These are phyloP conservation scores for Ahaetulla prasina DNA, from an alignment of 2,113 vertebrate genomes.

Conservation along the genomic window DNA sequence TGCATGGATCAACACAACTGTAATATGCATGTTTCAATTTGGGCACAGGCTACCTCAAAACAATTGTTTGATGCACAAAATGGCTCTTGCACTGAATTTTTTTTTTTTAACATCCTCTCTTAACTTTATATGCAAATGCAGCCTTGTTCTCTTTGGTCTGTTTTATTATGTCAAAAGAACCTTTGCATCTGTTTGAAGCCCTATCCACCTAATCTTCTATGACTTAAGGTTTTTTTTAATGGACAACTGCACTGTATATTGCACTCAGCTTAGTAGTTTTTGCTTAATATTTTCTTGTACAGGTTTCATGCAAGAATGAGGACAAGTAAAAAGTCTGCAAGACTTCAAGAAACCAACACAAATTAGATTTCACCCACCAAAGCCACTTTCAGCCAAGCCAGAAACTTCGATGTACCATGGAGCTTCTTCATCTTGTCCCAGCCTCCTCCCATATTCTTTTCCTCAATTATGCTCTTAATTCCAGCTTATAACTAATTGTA, in stretches of 20 bases:
- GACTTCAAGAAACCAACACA: neutral
- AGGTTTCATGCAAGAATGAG: neutral
- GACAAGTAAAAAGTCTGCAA: neutral
- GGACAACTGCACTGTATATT: neutral
- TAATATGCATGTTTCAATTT: neutral
- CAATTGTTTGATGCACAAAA: neutral
- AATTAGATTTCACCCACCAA: slow-evolving; percentile 6
- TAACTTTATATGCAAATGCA: neutral
- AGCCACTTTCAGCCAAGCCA: neutral
- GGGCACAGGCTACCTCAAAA: neutral
- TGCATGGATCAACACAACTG: neutral
- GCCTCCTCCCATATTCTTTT: neutral
- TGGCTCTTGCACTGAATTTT: neutral
- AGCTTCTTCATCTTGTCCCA: neutral
- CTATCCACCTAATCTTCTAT: neutral
- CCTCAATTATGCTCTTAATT: neutral
- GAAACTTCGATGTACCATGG: neutral
- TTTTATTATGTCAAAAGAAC: neutral
- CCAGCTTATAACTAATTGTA: neutral
- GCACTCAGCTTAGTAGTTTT: neutral
- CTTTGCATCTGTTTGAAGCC: neutral
- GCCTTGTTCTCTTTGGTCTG: neutral
- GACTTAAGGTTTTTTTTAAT: neutral
- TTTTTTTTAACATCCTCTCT: neutral
- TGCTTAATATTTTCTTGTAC: neutral